Evolutionary conservation across 2,797 vertebrate species (phyloP), one percentile per base, ranked within the genome.

Genomic region (Hoplostethus mediterraneus): DNA sequence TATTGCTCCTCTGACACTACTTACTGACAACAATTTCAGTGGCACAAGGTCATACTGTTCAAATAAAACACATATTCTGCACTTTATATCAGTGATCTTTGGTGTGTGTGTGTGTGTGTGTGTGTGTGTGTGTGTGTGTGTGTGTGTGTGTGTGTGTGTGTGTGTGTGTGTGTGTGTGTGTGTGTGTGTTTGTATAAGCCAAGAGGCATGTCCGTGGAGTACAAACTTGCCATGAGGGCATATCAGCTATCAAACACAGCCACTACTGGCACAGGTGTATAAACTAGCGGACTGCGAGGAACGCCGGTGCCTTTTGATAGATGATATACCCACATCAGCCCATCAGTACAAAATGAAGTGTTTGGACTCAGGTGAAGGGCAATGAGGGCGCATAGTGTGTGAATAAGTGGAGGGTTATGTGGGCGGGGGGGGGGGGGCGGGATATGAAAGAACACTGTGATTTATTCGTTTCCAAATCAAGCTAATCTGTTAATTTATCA

Each of bases 201-300:
- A 58, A 66, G 75, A 89, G 61, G 86, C 89, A 89, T 89, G 84
- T 88, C 89, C 75, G 3, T 80, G 58, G 77, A 87, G 84, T 80
- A 67, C 79, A 80, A 76, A 75, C 51, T 67, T 76, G 74, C 78
- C 72, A 90, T 90, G 77, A 85, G 85, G 91, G 90, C 88, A 79
- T 91, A 92, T 92, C 90, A 83, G 71, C 79, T 90, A 83, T 92
- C 89, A 85, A 67, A 75, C 72, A 52, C 33, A 88, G 79, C 72
- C 33, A 60, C 80, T 84, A 74, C 87, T 82, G 82, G 83, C 80
- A 82, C 89, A 91, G 92, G 92, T 92, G 91, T 87, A 88, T 80
- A 92, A 92, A 91, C 89, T 81, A 79, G 74, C 75, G 69, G 79
- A 75, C 77, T 42, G 49, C 38, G 40, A 11, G 5, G 8, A 14